These are phyloP conservation scores for Drosophila suboccidentalis DNA, from an alignment of 2,888 invertebrate species.

Conservation along the genomic window DNA sequence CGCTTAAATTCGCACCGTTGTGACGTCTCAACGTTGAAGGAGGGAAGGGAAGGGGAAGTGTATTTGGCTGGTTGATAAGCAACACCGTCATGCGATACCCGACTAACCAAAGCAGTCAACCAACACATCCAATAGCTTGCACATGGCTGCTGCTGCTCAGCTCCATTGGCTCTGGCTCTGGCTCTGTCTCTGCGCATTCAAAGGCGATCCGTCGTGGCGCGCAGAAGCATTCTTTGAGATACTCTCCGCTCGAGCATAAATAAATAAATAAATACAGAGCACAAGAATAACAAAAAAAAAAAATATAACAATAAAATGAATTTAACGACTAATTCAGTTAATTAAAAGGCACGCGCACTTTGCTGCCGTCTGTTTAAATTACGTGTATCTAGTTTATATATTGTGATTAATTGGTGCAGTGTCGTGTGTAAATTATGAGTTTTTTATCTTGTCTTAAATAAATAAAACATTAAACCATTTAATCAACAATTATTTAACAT, in stretches of 20 bases:
- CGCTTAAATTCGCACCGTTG: conserved; percentile 38
- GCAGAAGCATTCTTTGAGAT: conserved; percentile 55
- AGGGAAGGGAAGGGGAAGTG: background rate
- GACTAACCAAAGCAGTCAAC: conserved; percentile 21
- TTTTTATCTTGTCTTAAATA: conserved; percentile 28
- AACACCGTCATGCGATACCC: conserved; percentile 53
- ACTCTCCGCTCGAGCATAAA: conserved; percentile 4
- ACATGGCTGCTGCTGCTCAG: conserved; percentile 42
- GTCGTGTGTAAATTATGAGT: conserved; percentile 41
- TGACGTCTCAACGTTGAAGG: background rate
- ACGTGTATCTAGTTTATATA: conserved; percentile 42
- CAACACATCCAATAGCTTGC: conserved; percentile 19
- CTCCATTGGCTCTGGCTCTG: conserved; percentile 16
- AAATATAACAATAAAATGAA: conserved; percentile 21
- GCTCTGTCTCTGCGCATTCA: conserved; percentile 44
- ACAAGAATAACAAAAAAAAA: background rate
- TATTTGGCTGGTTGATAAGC: conserved; percentile 50
- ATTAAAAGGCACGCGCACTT: conserved; percentile 42
- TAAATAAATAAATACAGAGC: background rate
- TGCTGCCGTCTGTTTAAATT: conserved; percentile 10
- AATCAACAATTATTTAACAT: conserved; percentile 29
- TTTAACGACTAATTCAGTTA: conserved; percentile 19
- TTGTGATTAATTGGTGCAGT: conserved; percentile 8
- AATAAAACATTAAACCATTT: conserved; percentile 34
- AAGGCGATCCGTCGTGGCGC: conserved; percentile 45